These are phyloP conservation scores for Oxyura jamaicensis DNA, from an alignment of 2,113 vertebrate species.

Conservation along the genomic window DNA sequence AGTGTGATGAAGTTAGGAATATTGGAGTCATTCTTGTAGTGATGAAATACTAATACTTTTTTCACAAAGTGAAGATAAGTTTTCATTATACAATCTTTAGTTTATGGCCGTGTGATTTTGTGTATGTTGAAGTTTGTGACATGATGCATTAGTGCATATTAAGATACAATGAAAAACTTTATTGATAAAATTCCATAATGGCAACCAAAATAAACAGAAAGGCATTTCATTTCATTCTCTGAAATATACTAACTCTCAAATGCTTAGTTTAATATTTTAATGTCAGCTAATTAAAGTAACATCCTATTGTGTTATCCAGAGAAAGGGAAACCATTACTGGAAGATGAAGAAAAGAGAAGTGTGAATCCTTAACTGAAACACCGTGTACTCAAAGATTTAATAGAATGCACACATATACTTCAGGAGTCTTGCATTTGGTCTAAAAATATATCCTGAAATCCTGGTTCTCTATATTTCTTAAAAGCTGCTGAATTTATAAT, in stretches of 20 bases:
- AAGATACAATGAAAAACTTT: background rate
- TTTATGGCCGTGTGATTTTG: background rate
- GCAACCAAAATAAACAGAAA: background rate
- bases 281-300: background rate
- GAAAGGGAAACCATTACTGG: background rate
- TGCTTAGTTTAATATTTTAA: background rate
- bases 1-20: background rate
- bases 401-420: background rate
- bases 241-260: background rate
- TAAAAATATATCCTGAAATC: background rate
- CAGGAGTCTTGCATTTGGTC: background rate
- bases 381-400: background rate
- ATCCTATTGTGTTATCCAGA: background rate
- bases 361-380: background rate
- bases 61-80: background rate
- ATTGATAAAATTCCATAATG: background rate
- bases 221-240: background rate
- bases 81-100: background rate
- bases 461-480: background rate
- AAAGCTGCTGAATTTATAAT: background rate
- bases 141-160: background rate
- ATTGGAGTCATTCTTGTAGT: background rate
- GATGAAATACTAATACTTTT: background rate
- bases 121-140: background rate
- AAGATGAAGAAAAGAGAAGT: background rate